phyloP scores from a whole-genome alignment of 2,888 invertebrate species.

The Dysmachus trigonus region DNA sequence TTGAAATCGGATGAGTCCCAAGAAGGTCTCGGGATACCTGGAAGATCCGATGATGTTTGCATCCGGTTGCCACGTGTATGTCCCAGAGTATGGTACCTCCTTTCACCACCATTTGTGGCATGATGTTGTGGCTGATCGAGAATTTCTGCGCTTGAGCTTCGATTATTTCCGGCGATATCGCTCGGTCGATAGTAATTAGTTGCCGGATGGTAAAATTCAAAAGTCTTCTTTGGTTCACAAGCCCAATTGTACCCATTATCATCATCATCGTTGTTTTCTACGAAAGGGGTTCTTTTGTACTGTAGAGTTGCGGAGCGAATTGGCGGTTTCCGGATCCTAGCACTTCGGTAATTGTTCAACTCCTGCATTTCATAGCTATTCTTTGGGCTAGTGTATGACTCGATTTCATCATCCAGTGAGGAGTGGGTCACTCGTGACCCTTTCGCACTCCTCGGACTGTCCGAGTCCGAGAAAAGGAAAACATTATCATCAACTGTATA shows the following conservation, averaged over 20 bases:
- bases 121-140: constrained; percentile 55
- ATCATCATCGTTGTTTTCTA: neutral
- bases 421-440: constrained; percentile 40
- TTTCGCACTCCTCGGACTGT: constrained; percentile 56
- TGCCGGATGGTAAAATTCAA: constrained; percentile 52
- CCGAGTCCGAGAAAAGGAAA: constrained; percentile 62
- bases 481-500: constrained; percentile 56
- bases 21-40: neutral
- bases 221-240: constrained; percentile 52
- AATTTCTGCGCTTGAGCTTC: constrained; percentile 61
- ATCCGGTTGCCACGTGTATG: constrained; percentile 57
- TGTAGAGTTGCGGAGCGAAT: constrained; percentile 46
- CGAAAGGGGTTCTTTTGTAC: constrained; percentile 44
- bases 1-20: constrained; percentile 39
- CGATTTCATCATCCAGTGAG: constrained; percentile 40
- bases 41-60: neutral
- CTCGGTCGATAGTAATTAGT: constrained; percentile 56
- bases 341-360: constrained; percentile 45
- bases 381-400: neutral
- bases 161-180: constrained; percentile 54
- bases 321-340: constrained; percentile 49
- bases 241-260: constrained; percentile 45
- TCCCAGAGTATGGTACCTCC: constrained; percentile 62
- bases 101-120: constrained; percentile 56
- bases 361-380: constrained; percentile 61